Percentiles rank a stretch among this genome's conserved stretches.
Evolutionary conservation across 2,797 vertebrate species (phyloP).

Genomic region (Rhinogobio ventralis): DNA sequence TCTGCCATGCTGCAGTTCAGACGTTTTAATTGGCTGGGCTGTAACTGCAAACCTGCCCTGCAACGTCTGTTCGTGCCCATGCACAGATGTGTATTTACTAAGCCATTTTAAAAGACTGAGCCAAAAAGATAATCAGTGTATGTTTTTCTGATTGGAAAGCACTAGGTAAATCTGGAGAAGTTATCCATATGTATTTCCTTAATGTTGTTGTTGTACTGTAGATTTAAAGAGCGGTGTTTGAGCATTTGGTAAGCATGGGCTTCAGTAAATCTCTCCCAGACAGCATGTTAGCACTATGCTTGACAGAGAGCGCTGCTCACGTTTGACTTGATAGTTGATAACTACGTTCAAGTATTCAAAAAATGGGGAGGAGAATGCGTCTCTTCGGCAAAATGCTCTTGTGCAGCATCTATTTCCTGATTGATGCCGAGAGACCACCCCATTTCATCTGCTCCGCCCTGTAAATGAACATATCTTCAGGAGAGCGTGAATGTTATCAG

Average conservation of each 20-base stretch:
- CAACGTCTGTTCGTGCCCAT: not conserved
- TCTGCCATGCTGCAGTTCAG: slow-evolving; percentile 14
- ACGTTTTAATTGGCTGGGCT: slow-evolving; percentile 29
- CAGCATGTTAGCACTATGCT: slow-evolving; percentile 48
- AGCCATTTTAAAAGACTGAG: slow-evolving; percentile 84
- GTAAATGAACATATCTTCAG: slow-evolving; percentile 71
- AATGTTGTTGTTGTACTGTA: slow-evolving; percentile 26
- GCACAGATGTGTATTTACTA: slow-evolving; percentile 67
- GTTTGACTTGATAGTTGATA: slow-evolving; percentile 45
- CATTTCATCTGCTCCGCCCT: slow-evolving; percentile 54
- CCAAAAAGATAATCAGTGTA: slow-evolving; percentile 74
- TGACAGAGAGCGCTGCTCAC: slow-evolving; percentile 9
- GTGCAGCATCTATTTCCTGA: slow-evolving; percentile 83
- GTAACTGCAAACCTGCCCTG: slow-evolving; percentile 37
- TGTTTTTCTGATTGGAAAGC: slow-evolving; percentile 23
- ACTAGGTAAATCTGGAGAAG: slow-evolving; percentile 27
- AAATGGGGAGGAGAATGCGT: slow-evolving; percentile 70
- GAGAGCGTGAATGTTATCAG: slow-evolving; percentile 82
- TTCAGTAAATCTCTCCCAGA: slow-evolving; percentile 31
- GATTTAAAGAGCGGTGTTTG: slow-evolving; percentile 34
- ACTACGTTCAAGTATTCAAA: slow-evolving; percentile 41
- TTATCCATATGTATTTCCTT: slow-evolving; percentile 27
- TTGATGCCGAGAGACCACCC: slow-evolving; percentile 79
- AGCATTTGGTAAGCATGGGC: slow-evolving; percentile 26
- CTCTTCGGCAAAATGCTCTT: slow-evolving; percentile 77